These are phyloP conservation scores for Drosophila niveifrons DNA, from an alignment of 2,888 invertebrate species.

Conservation along the genomic window DNA sequence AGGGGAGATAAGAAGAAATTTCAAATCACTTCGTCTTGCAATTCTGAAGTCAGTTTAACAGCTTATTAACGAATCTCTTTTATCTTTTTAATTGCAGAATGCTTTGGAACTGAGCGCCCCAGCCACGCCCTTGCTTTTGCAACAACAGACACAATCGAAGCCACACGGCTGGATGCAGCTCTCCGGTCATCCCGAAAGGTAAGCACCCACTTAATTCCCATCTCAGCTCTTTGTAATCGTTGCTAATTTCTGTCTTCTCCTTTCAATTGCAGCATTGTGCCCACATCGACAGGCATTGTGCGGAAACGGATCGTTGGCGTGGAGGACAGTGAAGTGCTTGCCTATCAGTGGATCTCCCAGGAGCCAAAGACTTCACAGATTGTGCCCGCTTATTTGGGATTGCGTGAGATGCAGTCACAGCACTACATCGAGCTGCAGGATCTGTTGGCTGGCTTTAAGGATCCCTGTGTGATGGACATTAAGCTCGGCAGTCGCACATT, in stretches of 20 bases:
- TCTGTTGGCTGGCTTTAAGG: conserved; percentile 94
- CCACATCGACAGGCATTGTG: conserved; percentile 96
- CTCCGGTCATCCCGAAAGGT: conserved; percentile 94
- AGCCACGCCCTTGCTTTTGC: conserved; percentile 93
- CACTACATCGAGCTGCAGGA: conserved; percentile 98
- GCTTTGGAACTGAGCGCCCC: conserved; percentile 96
- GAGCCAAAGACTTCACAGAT: conserved; percentile 88
- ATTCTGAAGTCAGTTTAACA: not conserved
- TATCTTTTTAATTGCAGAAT: conserved; percentile 87
- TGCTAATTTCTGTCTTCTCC: conserved; percentile 1
- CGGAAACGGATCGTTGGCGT: conserved; percentile 94
- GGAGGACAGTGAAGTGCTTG: conserved; percentile 90
- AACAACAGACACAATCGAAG: conserved; percentile 74
- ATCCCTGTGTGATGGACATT: conserved; percentile 98
- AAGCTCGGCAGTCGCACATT: conserved; percentile 99
- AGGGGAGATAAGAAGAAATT: no score
- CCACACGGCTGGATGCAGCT: conserved; percentile 93
- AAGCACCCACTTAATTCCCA: conserved; percentile 26
- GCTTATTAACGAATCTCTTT: not conserved
- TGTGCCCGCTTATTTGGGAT: conserved; percentile 94
- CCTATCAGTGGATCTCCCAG: conserved; percentile 92
- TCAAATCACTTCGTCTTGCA: no score
- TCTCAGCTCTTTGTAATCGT: not conserved
- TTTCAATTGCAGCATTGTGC: conserved; percentile 89
- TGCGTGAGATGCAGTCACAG: conserved; percentile 90